These are phyloP conservation scores for Vireo altiloquus DNA, from an alignment of 2,113 vertebrate species.

Conservation along the genomic window DNA sequence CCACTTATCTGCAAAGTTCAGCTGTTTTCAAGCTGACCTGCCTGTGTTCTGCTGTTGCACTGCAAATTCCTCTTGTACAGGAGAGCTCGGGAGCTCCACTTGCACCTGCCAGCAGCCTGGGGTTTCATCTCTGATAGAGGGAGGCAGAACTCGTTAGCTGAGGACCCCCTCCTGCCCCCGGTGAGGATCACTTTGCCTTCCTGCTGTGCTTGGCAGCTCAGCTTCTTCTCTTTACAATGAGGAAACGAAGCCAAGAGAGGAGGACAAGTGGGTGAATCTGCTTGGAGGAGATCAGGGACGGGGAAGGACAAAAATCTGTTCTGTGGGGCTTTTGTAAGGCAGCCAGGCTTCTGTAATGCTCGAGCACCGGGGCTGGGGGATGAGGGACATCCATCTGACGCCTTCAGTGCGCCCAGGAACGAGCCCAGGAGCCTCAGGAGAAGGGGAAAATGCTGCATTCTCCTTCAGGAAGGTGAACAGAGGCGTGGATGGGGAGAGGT, in stretches of 20 bases:
- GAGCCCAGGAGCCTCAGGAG: neutral
- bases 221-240: neutral
- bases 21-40: conserved; percentile 49
- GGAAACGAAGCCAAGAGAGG: neutral
- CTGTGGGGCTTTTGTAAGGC: neutral
- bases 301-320: neutral
- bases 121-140: neutral
- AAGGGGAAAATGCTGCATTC: neutral
- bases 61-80: neutral
- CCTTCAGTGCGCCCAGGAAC: fast-evolving
- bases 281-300: neutral
- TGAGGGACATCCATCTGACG: neutral
- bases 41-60: neutral
- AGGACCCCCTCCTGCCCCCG: neutral
- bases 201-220: neutral
- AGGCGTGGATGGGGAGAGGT: neutral
- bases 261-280: neutral
- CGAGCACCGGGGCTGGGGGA: neutral
- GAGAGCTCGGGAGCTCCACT: neutral
- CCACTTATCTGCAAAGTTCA: conserved; percentile 58
- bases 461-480: neutral
- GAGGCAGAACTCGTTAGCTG: neutral
- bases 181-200: neutral
- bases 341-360: neutral
- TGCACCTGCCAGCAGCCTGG: neutral